Evolutionary conservation across 2,888 invertebrate genomes (phyloP).

Genomic region (Synergus umbraculus): DNA sequence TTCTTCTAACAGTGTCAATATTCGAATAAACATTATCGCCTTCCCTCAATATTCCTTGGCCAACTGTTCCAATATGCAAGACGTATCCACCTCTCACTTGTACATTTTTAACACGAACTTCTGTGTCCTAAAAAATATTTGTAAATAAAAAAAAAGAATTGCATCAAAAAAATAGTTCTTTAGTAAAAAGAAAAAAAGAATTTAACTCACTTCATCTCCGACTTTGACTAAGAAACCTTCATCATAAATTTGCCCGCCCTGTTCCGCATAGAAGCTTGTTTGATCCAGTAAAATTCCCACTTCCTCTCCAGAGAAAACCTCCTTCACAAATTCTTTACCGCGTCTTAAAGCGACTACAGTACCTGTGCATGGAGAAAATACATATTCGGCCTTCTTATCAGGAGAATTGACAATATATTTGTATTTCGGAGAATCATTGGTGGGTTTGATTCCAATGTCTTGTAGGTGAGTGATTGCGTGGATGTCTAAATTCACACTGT

Average conservation of each 20-base stretch:
- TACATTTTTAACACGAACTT: constrained; percentile 94
- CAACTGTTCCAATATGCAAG: constrained; percentile 92
- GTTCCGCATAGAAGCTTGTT: constrained; percentile 98
- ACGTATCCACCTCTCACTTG: constrained; percentile 98
- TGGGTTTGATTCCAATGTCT: constrained; percentile 85
- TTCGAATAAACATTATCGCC: constrained; percentile 91
- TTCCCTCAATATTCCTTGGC: constrained; percentile 88
- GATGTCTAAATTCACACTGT: constrained; percentile 93
- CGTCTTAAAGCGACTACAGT: constrained; percentile 90
- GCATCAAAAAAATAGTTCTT: background rate
- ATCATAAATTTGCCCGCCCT: constrained; percentile 99
- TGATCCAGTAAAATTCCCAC: constrained; percentile 94
- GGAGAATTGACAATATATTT: constrained; percentile 85
- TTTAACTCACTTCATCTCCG: constrained; percentile 83
- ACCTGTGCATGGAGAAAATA: constrained; percentile 85
- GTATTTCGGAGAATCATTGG: constrained; percentile 96
- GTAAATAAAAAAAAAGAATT: background rate
- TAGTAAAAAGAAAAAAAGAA: background rate
- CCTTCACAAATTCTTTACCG: constrained; percentile 90
- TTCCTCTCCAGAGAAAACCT: constrained; percentile 90
- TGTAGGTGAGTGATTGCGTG: constrained; percentile 96
- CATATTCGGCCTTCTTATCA: constrained; percentile 85
- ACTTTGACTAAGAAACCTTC: constrained; percentile 93
- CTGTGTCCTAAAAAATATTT: constrained; percentile 80
- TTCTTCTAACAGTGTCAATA: constrained; percentile 90